Percentiles rank a stretch among this genome's conserved stretches.
These are phyloP conservation scores for Toxotes chatareus DNA, from an alignment of 2,113 vertebrate species.

Conservation along the genomic window DNA sequence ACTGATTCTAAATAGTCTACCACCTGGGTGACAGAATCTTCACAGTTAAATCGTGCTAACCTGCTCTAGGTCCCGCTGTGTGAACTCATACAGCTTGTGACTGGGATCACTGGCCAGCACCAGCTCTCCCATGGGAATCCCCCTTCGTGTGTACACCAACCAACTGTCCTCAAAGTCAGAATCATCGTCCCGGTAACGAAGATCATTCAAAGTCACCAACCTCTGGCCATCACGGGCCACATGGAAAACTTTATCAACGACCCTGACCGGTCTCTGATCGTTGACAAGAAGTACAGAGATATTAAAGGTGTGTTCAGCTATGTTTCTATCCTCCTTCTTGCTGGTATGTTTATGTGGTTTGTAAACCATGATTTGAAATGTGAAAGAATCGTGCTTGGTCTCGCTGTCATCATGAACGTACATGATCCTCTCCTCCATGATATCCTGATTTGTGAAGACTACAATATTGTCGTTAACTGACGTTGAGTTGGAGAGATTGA, in stretches of 20 bases:
- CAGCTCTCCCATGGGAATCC: constrained; percentile 90
- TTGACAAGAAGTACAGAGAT: constrained; percentile 89
- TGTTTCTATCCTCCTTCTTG: constrained; percentile 56
- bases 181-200: constrained; percentile 89
- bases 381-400: constrained; percentile 85
- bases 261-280: constrained; percentile 88
- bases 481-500: constrained; percentile 79
- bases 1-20: background rate
- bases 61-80: constrained; percentile 86
- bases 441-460: constrained; percentile 87
- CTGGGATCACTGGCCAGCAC: constrained; percentile 84
- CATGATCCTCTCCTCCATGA: constrained; percentile 82
- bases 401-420: constrained; percentile 92
- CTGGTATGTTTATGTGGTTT: constrained; percentile 56
- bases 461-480: constrained; percentile 77
- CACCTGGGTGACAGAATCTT: background rate
- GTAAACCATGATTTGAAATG: constrained; percentile 76
- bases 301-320: constrained; percentile 81
- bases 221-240: constrained; percentile 85
- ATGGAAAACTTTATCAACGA: constrained; percentile 89
- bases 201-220: constrained; percentile 86
- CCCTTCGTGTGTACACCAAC: constrained; percentile 88
- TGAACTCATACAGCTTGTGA: constrained; percentile 89
- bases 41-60: constrained; percentile 18
- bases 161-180: constrained; percentile 89